Evolutionary conservation across 2,113 vertebrate species (phyloP).

Genomic region (Oreotrochilus melanogaster): DNA sequence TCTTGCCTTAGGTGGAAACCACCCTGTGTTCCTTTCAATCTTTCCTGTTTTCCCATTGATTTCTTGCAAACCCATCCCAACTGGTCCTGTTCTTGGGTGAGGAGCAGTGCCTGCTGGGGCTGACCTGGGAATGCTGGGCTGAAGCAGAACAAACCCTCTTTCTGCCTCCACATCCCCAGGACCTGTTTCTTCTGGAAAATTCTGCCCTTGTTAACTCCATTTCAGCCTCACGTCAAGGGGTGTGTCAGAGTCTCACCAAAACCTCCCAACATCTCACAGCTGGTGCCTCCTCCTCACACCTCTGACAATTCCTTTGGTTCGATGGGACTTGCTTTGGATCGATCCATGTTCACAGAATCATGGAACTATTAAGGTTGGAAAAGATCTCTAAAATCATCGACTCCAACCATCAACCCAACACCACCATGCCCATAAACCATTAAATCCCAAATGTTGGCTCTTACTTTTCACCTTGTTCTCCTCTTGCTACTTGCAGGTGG

Average conservation of each 20-base stretch:
- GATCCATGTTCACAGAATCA: not conserved
- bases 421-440: too few relatives aligned
- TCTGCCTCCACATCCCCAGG: not conserved
- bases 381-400: too few relatives aligned
- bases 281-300: not conserved
- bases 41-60: not conserved
- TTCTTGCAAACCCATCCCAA: not conserved
- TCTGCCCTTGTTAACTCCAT: fast-evolving
- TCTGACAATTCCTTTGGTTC: not conserved
- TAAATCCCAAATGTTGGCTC: fast-evolving
- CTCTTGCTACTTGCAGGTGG: not conserved
- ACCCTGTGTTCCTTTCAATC: not conserved
- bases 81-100: fast-evolving
- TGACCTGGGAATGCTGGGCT: not conserved
- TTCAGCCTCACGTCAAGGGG: not conserved
- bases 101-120: not conserved
- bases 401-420: too few relatives aligned
- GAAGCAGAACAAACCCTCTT: not conserved
- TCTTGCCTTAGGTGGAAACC: not conserved
- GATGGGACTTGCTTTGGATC: not conserved
- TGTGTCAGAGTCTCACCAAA: not conserved
- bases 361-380: too few relatives aligned
- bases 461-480: not conserved
- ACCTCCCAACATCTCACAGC: fast-evolving
- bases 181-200: not conserved